Percentiles rank a stretch among this genome's conserved stretches.
Evolutionary conservation across 2,797 vertebrate species (phyloP).

Genomic region (Nyctibius grandis): DNA sequence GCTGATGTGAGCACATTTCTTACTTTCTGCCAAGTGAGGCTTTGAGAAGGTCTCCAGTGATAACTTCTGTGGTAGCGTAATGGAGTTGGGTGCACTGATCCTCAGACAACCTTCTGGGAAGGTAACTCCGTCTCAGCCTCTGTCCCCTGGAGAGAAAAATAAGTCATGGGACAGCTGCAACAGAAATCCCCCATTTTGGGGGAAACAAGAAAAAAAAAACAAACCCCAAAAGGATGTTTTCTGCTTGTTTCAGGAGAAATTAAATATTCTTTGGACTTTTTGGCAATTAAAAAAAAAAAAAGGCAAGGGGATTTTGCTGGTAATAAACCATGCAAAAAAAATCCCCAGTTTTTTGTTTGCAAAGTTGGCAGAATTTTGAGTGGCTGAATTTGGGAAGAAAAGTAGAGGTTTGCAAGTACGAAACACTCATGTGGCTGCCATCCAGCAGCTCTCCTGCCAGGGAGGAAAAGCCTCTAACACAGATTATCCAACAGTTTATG

Average conservation of each 20-base stretch:
- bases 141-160: not conserved
- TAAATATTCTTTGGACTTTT: not conserved
- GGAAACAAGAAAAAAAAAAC: not conserved
- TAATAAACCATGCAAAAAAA: not conserved
- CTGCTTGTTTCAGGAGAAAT: not conserved
- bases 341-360: not conserved
- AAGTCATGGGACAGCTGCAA: not conserved
- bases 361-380: not conserved
- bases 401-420: not conserved
- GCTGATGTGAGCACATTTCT: not conserved
- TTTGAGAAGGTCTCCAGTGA: not conserved
- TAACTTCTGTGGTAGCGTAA: accelerated
- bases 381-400: not conserved
- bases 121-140: not conserved
- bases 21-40: not conserved
- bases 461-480: conserved; percentile 15
- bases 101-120: not conserved
- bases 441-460: not conserved
- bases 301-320: not conserved
- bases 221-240: not conserved
- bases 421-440: not conserved
- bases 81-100: not conserved
- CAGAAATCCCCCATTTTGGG: not conserved
- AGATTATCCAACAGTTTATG: conserved; percentile 19
- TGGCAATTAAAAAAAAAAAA: not conserved